A percentile compares a stretch with the other conserved stretches of the same genome.
Evolutionary conservation across 2,888 invertebrate species (phyloP).

Genomic region (Mantis religiosa): DNA sequence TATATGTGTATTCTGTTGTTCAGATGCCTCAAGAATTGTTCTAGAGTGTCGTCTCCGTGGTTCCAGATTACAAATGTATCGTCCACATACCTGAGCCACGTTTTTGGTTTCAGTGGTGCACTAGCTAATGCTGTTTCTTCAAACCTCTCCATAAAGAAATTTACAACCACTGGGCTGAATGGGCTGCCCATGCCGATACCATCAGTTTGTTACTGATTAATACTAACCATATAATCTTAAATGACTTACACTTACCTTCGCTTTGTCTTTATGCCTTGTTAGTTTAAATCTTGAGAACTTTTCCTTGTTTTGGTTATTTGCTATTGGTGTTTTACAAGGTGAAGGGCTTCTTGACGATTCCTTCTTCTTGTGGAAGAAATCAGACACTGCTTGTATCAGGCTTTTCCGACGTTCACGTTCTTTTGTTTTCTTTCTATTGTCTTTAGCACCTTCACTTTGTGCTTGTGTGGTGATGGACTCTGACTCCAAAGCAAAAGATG

Average conservation of each 20-base stretch:
- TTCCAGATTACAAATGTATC: too few relatives aligned
- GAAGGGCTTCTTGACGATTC: slow-evolving; percentile 48
- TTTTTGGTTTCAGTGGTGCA: too few relatives aligned
- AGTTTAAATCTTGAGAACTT: slow-evolving; percentile 57
- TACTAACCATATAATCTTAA: background rate
- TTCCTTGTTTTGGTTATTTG: slow-evolving; percentile 42
- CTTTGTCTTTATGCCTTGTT: slow-evolving; percentile 59
- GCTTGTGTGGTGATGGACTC: background rate
- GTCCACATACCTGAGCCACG: too few relatives aligned
- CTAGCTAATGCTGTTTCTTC: too few relatives aligned
- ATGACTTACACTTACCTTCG: slow-evolving; percentile 51
- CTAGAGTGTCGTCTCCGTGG: too few relatives aligned
- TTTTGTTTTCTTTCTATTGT: slow-evolving; percentile 49
- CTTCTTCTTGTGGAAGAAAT: slow-evolving; percentile 73
- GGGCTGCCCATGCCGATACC: too few relatives aligned
- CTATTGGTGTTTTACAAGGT: slow-evolving; percentile 34
- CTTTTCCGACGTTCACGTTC: slow-evolving; percentile 72
- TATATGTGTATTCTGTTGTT: too few relatives aligned
- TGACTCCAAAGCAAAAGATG: background rate
- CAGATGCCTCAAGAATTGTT: too few relatives aligned
- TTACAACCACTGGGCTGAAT: too few relatives aligned
- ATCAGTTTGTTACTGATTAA: too few relatives aligned
- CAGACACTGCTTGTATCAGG: slow-evolving; percentile 78
- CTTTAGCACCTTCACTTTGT: slow-evolving; percentile 8
- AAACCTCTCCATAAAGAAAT: too few relatives aligned